Percentiles rank a stretch among this genome's conserved stretches.
Evolutionary conservation across 2,797 vertebrate genomes (phyloP).

Genomic region (Margarornis squamiger): DNA sequence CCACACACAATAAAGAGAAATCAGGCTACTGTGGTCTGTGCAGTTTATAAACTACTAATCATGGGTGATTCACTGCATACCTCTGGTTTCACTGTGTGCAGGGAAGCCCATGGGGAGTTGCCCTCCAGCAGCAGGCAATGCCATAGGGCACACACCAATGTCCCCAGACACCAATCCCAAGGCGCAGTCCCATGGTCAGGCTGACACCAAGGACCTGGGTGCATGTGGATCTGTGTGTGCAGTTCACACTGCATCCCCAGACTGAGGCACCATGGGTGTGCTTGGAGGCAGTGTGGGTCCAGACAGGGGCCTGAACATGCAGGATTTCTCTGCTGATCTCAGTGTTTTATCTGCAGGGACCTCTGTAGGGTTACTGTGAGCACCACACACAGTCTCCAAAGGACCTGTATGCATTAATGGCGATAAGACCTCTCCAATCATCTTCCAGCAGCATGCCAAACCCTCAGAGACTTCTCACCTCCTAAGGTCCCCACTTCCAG

Average conservation of each 20-base stretch:
- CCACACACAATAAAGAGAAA: neutral
- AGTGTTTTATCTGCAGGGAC: neutral
- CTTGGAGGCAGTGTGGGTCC: neutral
- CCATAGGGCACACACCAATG: fast-evolving
- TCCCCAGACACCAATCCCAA: fast-evolving
- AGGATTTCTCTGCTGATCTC: neutral
- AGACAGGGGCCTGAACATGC: neutral
- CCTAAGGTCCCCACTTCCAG: neutral
- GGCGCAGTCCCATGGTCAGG: fast-evolving
- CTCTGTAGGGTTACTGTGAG: fast-evolving
- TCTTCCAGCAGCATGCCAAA: neutral
- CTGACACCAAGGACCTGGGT: neutral
- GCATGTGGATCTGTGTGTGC: neutral
- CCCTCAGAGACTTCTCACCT: neutral
- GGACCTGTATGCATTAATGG: neutral
- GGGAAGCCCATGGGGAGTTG: neutral
- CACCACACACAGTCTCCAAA: neutral
- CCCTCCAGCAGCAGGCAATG: neutral
- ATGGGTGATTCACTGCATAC: neutral
- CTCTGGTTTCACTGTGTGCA: neutral
- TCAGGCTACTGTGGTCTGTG: neutral
- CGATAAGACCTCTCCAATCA: neutral
- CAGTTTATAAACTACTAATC: conserved; percentile 23
- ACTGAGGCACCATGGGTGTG: fast-evolving
- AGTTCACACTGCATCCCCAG: fast-evolving